Evolutionary conservation across 2,797 vertebrate genomes (phyloP), one percentile per base, ranked within the genome.

Genomic region (Diplodus sargus): DNA sequence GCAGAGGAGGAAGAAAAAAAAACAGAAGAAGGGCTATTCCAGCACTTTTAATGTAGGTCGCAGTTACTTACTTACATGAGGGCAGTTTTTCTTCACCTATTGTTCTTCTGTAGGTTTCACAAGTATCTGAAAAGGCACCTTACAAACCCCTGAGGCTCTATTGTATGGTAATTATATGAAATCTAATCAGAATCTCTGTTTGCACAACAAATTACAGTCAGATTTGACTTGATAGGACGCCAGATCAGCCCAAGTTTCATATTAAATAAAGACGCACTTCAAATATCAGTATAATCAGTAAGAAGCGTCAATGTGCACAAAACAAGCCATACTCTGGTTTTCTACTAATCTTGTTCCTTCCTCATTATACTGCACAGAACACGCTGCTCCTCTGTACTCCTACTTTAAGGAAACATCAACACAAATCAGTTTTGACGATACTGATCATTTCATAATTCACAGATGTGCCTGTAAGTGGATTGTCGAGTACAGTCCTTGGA

Each of bases 401-500:
- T 28, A 59, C 70, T 71, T 68, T 47, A 61, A 45, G 53, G 17
- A 64, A 68, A 69, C 47, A 23, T 53, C 25, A n/a, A 65, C 45
- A 11, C 28, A 67, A 68, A 79, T 75, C 53, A 86, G 18, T 30
- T 57, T 56, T 51, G 61, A 47, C 20, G 3, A 48, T 68, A 51
- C 20, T 52, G 18, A 61, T 71, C 10, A 2, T 81, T 84, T 85
- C 23, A 61, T 39, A 69, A 74, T 65, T 90, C 85, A 87, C 82
- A 54, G 48, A 74, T 79, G 90, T 92, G 90, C 90, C 90, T 92
- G 7, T 58, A 71, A 30, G 18, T 77, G 34, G 64, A 71, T 42
- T 51, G 49, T 63, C 45, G 15, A 45, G 28, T 20, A 34, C n/a
- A 70, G 52, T 66, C 25, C 9, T 61, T 54, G 47, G 54, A 70